Base-by-base conservation (phyloP, 2,797 vertebrate species). In the Anolis apletophallus region DNA sequence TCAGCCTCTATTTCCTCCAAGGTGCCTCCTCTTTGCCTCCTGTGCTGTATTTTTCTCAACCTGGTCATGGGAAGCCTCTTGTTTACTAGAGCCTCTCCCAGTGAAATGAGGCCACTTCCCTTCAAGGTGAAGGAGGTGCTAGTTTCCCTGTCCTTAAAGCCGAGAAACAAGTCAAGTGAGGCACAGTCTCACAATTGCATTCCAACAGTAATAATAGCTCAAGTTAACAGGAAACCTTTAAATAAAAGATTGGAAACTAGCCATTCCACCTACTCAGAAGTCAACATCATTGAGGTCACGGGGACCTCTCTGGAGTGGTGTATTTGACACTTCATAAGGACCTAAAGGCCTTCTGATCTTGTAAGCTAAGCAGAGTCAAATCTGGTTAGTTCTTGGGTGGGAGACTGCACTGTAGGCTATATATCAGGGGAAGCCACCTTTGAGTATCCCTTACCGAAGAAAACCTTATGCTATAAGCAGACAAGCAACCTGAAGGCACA, bases 11-110 rank as follows among this genome's bases (percentile, higher is more conserved):
- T 64, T 69, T 26, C 57, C 77, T 73, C 77, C 59, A 81, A 55
- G 29, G 26, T 81, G 61, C 85, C 72, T 36, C 79, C 77, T 83
- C 86, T 83, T 79, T 81, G 67, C 68, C 79, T 87, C 80, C 86
- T 83, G 68, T 84, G 55, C 57, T 54, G 64, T 57, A 73, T 87
- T 87, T 83, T 87, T 87, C 76, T 72, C 72, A 68, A 75, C 68
- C 75, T 87, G 23, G 7, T 87, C 81, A 87, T 54, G 11, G 68
- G n/a, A 76, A 34, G 59, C 32, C 32, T 73, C 46, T 40, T 73
- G 36, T 85, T 85, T 85, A 85, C 68, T 80, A 50, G 10, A 40
- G n/a, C 73, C 50, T 81, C 26, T 81, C 79, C 50, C 46, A 40
- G 69, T 34, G 46, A 12, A 11, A 69, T 16, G 21, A 71, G 52